Evolutionary conservation across 2,888 invertebrate genomes (phyloP).

Genomic region (Cerastis leucographa): DNA sequence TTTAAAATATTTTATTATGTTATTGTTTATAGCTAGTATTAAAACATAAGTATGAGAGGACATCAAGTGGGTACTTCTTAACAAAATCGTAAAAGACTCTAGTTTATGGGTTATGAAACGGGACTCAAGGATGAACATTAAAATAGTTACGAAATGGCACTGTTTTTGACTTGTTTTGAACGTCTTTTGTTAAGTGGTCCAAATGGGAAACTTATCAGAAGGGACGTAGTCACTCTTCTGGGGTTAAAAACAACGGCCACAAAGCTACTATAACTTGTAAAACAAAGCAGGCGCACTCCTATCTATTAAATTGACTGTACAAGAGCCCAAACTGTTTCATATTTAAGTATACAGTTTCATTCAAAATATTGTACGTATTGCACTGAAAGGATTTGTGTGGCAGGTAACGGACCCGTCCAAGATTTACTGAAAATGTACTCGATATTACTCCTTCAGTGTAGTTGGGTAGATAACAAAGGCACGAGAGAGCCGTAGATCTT

Average conservation of each 20-base stretch:
- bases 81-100: neutral
- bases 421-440: slow-evolving; percentile 7
- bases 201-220: no score
- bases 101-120: neutral
- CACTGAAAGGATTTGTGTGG: slow-evolving; percentile 24
- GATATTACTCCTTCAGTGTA: neutral
- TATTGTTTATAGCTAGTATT: neutral
- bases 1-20: neutral
- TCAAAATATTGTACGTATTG: slow-evolving; percentile 3
- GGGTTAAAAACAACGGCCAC: neutral
- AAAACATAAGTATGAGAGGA: neutral
- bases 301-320: neutral
- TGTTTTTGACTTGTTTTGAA: no score
- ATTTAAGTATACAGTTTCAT: neutral
- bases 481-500: neutral
- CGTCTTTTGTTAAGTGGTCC: no score
- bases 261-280: neutral
- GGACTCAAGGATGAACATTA: no score
- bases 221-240: no score
- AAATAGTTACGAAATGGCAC: no score
- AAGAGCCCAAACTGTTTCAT: slow-evolving; percentile 14
- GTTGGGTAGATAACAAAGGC: neutral
- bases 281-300: neutral
- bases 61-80: neutral
- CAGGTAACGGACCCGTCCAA: neutral